These are phyloP conservation scores for Solea solea DNA, from an alignment of 2,113 vertebrate species.

Conservation along the genomic window DNA sequence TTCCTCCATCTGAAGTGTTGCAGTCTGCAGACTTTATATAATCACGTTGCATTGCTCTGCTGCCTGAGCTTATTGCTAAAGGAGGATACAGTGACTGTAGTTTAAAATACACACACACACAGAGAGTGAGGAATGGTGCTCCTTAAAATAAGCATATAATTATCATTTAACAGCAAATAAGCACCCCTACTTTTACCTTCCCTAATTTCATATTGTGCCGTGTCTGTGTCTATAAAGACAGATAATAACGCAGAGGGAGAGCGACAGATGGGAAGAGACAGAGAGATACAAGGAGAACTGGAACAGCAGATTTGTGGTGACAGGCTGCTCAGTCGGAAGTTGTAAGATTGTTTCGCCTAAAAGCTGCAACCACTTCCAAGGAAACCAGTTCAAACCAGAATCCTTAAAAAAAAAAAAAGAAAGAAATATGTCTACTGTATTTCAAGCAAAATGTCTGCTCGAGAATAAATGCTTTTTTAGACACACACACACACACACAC, in stretches of 20 bases:
- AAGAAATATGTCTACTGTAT: not conserved
- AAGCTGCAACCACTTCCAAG: slow-evolving; percentile 42
- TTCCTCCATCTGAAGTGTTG: slow-evolving; percentile 15
- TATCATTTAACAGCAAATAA: slow-evolving; percentile 18
- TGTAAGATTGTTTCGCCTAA: slow-evolving; percentile 52
- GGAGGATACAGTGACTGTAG: slow-evolving; percentile 30
- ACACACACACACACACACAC: not conserved
- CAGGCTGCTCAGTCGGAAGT: slow-evolving; percentile 68
- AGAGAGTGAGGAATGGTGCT: slow-evolving; percentile 19
- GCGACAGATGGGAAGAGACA: slow-evolving; percentile 71
- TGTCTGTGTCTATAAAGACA: slow-evolving; percentile 16
- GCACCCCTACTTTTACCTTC: slow-evolving; percentile 25
- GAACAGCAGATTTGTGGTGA: slow-evolving; percentile 71
- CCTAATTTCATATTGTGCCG: slow-evolving; percentile 39
- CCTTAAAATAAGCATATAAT: slow-evolving; percentile 52
- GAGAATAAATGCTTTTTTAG: not conserved
- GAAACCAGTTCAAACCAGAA: slow-evolving; percentile 51
- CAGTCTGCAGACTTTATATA: slow-evolving; percentile 42
- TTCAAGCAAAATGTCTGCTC: not conserved
- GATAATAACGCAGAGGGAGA: slow-evolving; percentile 61
- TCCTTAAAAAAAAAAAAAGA: not conserved
- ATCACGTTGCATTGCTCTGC: slow-evolving; percentile 41
- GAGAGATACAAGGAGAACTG: slow-evolving; percentile 45
- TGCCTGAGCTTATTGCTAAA: slow-evolving; percentile 46
- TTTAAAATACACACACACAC: not conserved